Evolutionary conservation across 1,140 invertebrate genomes (phyloP).

Genomic region (Drosophila lini): DNA sequence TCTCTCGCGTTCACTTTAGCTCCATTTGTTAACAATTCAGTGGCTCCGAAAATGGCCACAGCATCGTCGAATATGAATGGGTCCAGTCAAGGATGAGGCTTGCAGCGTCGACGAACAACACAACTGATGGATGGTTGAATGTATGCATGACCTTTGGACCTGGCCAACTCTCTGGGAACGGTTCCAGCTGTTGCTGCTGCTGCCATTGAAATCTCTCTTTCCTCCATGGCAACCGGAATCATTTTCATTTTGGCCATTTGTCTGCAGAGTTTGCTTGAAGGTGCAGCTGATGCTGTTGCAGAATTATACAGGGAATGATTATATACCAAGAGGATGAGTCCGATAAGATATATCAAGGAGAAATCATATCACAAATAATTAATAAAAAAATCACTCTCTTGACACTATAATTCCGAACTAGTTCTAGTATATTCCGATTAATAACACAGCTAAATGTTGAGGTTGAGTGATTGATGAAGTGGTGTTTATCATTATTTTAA

Average conservation of each 20-base stretch:
- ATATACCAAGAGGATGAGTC: too few relatives aligned
- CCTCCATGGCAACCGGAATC: not conserved
- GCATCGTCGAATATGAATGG: slow-evolving; percentile 6
- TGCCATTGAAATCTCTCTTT: not conserved
- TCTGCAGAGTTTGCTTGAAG: not conserved
- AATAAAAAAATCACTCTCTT: too few relatives aligned
- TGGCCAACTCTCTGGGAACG: slow-evolving; percentile 7
- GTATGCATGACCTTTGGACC: slow-evolving; percentile 19
- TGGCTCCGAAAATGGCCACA: not conserved
- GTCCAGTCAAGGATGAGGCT: not conserved
- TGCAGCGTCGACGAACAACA: slow-evolving; percentile 5
- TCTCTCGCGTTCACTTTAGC: not conserved
- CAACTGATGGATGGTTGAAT: slow-evolving; percentile 7
- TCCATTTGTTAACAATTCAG: slow-evolving; percentile 7
- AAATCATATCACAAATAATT: too few relatives aligned
- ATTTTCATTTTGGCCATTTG: slow-evolving; percentile 4
- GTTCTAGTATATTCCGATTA: too few relatives aligned
- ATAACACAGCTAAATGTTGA: too few relatives aligned
- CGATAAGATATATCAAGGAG: too few relatives aligned
- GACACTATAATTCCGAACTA: too few relatives aligned
- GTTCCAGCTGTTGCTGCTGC: slow-evolving; percentile 25
- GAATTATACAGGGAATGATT: too few relatives aligned
- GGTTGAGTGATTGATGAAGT: too few relatives aligned
- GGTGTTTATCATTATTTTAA: too few relatives aligned
- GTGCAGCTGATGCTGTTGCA: not conserved